These are phyloP conservation scores for Microtus montanus DNA, from an alignment of 2,113 vertebrate species.

Conservation along the genomic window DNA sequence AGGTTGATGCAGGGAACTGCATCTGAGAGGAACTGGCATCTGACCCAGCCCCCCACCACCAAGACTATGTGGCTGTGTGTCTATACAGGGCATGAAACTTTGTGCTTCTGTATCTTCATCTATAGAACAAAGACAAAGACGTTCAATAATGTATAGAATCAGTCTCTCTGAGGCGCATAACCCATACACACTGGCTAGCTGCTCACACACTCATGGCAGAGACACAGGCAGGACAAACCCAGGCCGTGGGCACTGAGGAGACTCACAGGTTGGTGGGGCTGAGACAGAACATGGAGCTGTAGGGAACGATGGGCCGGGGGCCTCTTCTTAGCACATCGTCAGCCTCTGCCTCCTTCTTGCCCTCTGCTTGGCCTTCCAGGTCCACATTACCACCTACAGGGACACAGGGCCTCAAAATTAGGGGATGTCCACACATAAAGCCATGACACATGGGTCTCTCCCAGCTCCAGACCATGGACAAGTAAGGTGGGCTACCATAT, in stretches of 20 bases:
- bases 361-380: conserved; percentile 91
- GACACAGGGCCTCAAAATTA: conserved; percentile 40
- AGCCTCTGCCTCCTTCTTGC: conserved; percentile 91
- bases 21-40: background rate
- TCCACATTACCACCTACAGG: conserved; percentile 92
- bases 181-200: rapidly evolving
- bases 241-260: background rate
- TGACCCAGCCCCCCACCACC: background rate
- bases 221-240: background rate
- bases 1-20: background rate
- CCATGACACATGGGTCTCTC: background rate
- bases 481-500: too few relatives aligned
- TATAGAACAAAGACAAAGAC: background rate
- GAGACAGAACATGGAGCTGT: conserved; percentile 98
- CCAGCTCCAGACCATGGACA: background rate
- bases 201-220: rapidly evolving
- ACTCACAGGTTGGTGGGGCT: conserved; percentile 94
- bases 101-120: background rate
- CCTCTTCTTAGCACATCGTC: conserved; percentile 85
- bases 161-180: background rate
- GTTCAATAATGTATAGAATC: rapidly evolving
- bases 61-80: background rate
- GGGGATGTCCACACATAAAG: background rate
- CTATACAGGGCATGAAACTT: background rate
- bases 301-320: conserved; percentile 93